Evolutionary conservation across 2,113 vertebrate genomes (phyloP), one percentile per base, ranked within the genome.

Genomic region (Isichthys henryi): DNA sequence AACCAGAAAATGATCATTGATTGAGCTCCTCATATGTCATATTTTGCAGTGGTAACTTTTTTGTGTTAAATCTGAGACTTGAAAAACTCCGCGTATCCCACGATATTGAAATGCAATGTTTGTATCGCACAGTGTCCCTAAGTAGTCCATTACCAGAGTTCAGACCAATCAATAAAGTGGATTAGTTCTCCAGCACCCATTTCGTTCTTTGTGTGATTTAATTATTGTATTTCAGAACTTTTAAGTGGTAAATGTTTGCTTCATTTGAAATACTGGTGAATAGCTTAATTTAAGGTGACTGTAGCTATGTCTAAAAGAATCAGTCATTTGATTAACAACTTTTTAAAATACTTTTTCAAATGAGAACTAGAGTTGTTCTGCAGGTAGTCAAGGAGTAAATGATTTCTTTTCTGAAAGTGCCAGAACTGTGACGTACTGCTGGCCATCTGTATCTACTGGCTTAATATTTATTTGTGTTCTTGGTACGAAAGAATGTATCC

Each of bases 151-250:
- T 95, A 96, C 93, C 95, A 96, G 94, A 96, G 94, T 97, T 97
- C 96, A 97, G 96, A 97, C 95, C 95, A 96, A 96, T 96, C 95
- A 96, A 97, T 97, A 97, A 97, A 98, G 95, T 96, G 96, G 94
- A 96, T 96, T 94, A 94, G 95, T 95, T 95, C 94, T 97, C 95
- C 95, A 95, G 84, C 66, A 6, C 53, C 89, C 83, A 23, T 88
- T 93, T 93, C 91, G 21, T 82, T 48, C 62, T 87, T 82, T 2
- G 58, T 31, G 21, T 66, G 39, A 48, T 43, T 56, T 17, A 43
- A 19, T 5, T 19, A 19, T 7, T 39, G 11, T 5, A 13, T 70
- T 70, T 27, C n/a, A 70, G 49, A 50, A 11, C 49, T 8, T 50
- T 52, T 52, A 52, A 3, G 13, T 52, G 13, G 15, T 52, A 15